Conservation (phyloP, 1,140 invertebrate genomes). For the Scaptomyza hsui region DNA sequence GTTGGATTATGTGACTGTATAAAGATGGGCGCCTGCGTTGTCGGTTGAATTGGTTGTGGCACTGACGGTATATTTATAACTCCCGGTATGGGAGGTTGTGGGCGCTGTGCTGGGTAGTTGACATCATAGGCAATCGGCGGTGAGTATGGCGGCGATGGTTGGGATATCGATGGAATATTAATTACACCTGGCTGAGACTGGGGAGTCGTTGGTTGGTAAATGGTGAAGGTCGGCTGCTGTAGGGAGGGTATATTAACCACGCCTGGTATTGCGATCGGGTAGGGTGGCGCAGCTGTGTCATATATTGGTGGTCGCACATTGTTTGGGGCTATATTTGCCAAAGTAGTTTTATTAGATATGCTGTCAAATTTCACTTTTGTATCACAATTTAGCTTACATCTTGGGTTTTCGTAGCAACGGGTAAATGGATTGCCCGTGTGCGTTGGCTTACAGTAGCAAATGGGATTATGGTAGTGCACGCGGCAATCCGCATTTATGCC, state of each 20-base stretch:
- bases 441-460: conserved; percentile 90
- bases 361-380: neutral
- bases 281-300: conserved; percentile 63
- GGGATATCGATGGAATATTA: conserved; percentile 10
- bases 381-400: conserved; percentile 65
- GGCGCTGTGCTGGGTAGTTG: conserved; percentile 63
- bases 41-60: conserved; percentile 12
- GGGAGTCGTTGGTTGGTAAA: conserved; percentile 49
- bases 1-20: neutral
- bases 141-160: neutral
- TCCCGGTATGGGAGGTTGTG: neutral
- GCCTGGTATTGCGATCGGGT: conserved; percentile 61
- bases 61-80: conserved; percentile 12
- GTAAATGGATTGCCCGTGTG: conserved; percentile 88
- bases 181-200: conserved; percentile 5
- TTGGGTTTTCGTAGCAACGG: conserved; percentile 85
- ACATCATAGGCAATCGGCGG: neutral
- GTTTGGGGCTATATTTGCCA: conserved; percentile 16
- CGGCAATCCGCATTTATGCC: conserved; percentile 89
- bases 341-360: conserved; percentile 20
- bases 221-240: conserved; percentile 61
- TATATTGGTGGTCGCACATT: conserved; percentile 43
- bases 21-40: conserved; percentile 9
- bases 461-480: conserved; percentile 89
- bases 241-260: conserved; percentile 40